These are phyloP conservation scores for Apocheima hispidaria DNA, from an alignment of 2,888 invertebrate genomes.

Conservation along the genomic window DNA sequence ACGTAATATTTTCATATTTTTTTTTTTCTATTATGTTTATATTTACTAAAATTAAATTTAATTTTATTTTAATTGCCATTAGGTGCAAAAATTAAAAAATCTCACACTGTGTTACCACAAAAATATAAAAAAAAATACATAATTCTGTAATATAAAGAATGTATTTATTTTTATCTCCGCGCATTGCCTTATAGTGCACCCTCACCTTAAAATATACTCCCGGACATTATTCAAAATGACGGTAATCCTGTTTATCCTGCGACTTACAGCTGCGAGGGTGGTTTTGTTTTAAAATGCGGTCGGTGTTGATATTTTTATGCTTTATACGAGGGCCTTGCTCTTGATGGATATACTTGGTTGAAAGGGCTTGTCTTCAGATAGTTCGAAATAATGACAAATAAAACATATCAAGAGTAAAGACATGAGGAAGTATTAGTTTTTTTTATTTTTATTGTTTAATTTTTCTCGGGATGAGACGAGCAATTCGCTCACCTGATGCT, in stretches of 20 bases:
- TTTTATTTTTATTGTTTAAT: no score
- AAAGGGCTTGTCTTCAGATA: constrained; percentile 19
- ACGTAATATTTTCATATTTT: no score
- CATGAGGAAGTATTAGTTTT: no score
- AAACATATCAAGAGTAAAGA: constrained; percentile 1
- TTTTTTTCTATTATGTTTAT: no score
- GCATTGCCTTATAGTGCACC: neutral
- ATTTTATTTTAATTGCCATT: no score
- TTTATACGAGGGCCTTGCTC: constrained; percentile 3
- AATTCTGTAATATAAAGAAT: neutral
- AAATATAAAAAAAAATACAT: no score
- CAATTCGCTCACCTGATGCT: no score
- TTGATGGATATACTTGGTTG: constrained; percentile 11
- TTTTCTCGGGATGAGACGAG: no score
- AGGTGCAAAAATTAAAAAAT: no score
- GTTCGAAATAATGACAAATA: neutral
- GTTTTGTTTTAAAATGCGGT: constrained; percentile 19
- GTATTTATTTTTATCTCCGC: neutral
- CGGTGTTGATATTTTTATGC: constrained; percentile 25
- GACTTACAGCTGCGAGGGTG: constrained; percentile 44
- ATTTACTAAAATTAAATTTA: no score
- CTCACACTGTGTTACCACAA: no score
- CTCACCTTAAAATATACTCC: constrained; percentile 16
- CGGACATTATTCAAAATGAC: constrained; percentile 57
- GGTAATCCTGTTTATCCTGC: constrained; percentile 62